Percentiles rank a stretch among this genome's conserved stretches.
Evolutionary conservation across 2,797 vertebrate species (phyloP).

Genomic region (Petrocephalus sullivani): DNA sequence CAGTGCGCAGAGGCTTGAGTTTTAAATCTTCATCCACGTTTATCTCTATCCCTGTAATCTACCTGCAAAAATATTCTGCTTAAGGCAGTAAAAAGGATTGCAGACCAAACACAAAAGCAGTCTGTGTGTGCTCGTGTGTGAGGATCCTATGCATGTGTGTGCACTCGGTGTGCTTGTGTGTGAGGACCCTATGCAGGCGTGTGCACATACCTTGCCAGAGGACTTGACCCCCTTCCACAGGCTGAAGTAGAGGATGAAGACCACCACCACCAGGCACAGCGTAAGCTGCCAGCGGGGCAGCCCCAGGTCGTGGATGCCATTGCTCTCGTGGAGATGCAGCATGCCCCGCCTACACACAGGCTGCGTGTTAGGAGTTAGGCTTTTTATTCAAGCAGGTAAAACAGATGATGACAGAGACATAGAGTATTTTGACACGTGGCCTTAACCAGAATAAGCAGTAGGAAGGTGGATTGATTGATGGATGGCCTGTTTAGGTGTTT

Average conservation of each 20-base stretch:
- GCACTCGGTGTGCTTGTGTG: too few species aligned
- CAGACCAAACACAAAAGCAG: neutral
- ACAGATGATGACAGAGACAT: neutral
- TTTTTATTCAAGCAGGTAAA: neutral
- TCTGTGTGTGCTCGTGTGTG: neutral
- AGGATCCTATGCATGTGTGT: neutral
- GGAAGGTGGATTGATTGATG: neutral
- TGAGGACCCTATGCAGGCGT: neutral
- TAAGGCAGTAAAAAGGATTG: neutral
- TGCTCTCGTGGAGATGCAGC: conserved; percentile 83
- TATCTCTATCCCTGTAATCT: neutral
- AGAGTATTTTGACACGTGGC: neutral
- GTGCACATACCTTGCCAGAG: conserved; percentile 83
- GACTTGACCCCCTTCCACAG: conserved; percentile 99
- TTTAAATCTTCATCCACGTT: neutral
- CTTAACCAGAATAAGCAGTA: neutral
- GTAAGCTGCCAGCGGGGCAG: conserved; percentile 83
- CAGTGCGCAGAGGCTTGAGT: neutral
- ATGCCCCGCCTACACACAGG: conserved; percentile 71
- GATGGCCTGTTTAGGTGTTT: neutral
- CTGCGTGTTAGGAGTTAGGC: neutral
- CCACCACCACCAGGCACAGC: conserved; percentile 81
- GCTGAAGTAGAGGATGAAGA: conserved; percentile 92
- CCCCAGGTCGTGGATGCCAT: conserved; percentile 83
- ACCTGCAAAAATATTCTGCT: neutral